phyloP scores from a whole-genome alignment of 2,888 invertebrate species.

The Achlya flavicornis region DNA sequence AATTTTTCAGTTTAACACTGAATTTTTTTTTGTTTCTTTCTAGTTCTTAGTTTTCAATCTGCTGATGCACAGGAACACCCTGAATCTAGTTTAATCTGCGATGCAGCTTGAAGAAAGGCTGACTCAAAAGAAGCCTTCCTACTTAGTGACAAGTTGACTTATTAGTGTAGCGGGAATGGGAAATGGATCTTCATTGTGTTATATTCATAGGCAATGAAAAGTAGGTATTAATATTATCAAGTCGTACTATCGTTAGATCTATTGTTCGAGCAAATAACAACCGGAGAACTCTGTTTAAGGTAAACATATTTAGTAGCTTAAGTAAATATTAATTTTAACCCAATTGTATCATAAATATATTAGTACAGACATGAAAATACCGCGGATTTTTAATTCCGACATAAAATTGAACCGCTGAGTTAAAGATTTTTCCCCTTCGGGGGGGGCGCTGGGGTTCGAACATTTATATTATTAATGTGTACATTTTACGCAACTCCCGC shows the following conservation, averaged over 20 bases:
- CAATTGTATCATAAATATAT: neutral
- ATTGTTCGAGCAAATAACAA: neutral
- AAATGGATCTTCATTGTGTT: neutral
- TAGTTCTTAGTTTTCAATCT: neutral
- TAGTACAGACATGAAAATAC: neutral
- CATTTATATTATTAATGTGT: conserved; percentile 37
- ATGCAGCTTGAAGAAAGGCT: neutral
- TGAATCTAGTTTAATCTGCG: neutral
- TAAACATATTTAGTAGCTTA: neutral
- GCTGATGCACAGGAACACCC: neutral
- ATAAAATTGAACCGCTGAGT: conserved; percentile 30
- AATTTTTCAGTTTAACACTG: neutral
- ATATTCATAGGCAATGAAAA: neutral
- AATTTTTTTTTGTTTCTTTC: neutral
- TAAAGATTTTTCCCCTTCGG: conserved; percentile 21
- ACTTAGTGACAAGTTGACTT: neutral
- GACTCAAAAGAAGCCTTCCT: neutral
- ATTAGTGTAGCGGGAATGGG: neutral
- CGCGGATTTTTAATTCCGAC: conserved; percentile 26
- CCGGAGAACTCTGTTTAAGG: neutral
- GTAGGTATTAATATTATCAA: neutral
- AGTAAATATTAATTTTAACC: neutral
- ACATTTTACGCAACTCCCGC: conserved; percentile 27
- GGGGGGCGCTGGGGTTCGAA: conserved; percentile 22
- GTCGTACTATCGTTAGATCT: neutral